phyloP scores from a whole-genome alignment of 2,113 vertebrate species.

The Vireo altiloquus region DNA sequence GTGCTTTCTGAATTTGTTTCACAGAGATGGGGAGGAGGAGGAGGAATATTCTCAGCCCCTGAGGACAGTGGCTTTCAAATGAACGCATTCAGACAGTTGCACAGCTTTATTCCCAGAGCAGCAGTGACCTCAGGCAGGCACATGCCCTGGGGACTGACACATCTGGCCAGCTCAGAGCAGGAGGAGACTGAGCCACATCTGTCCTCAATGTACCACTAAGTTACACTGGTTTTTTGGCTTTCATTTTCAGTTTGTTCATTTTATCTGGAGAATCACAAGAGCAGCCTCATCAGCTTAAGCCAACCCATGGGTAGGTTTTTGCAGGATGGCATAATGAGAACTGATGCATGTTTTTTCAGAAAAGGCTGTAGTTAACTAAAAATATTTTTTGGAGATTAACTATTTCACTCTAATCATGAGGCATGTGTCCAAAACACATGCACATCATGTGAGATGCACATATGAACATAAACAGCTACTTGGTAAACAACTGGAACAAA shows the following conservation, averaged over 20 bases:
- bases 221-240: background rate
- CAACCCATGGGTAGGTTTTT: background rate
- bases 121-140: background rate
- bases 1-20: background rate
- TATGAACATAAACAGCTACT: background rate
- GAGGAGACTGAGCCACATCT: background rate
- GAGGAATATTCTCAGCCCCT: background rate
- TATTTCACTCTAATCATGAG: background rate
- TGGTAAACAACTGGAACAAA: background rate
- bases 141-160: background rate
- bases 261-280: background rate
- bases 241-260: background rate
- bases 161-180: background rate
- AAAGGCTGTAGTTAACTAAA: background rate
- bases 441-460: background rate
- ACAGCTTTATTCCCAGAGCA: background rate
- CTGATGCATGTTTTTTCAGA: background rate
- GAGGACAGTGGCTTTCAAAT: background rate
- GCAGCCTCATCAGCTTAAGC: background rate
- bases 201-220: background rate
- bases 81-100: background rate
- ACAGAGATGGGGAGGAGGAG: background rate
- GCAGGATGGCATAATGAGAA: background rate
- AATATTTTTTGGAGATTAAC: background rate
- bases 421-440: fast-evolving